Base-by-base conservation (phyloP, 2,113 vertebrate species). In the Felis chaus region DNA sequence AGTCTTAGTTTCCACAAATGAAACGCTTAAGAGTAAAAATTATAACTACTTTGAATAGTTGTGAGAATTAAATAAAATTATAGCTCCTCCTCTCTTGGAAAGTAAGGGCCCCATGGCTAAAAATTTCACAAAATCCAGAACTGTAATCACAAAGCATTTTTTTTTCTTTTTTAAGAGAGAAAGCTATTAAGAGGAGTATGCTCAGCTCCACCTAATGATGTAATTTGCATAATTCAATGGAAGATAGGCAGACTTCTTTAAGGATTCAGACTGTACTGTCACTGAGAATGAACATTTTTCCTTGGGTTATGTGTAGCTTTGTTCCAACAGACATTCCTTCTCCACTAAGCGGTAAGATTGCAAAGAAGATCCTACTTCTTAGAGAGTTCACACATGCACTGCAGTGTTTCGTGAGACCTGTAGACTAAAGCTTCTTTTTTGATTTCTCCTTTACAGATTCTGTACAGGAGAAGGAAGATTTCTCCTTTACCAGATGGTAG, bases 151-250 rank as follows among this genome's bases (percentile, higher is more conserved):
- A 82, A 86, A 94, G 31, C 11, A 7, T 74, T 48, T 48, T 87
- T 48, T 55, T 88, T 84, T 74, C 93, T 57, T 55, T 18, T 68
- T 23, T 31, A 89, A 55, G 48, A 61, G 33, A 83, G 61, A 71
- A 79, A 90, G n/a, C 50, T 36, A 86, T 93, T 86, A 61, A 79
- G 27, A 79, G 39, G 29, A 57, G 61, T 74, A 36, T 57, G 7
- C 13, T 73, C 23, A 68, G 55, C 55, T 69, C 74, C 31, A 94
- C 31, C 74, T 93, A 96, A 79, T 89, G 57, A 87, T 76, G 55
- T 90, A 76, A 74, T 92, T 95, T 97, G 31, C 80, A 80, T 97
- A 74, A 97, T 94, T 94, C 80, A 90, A 78, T 69, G 68, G n/a
- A 80, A 92, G n/a, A 25, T 65, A 74, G 23, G 18, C n/a, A 96